A percentile compares a stretch with the other conserved stretches of the same genome.
Evolutionary conservation across 1,140 invertebrate genomes (phyloP).

Genomic region (Hetaerina americana): DNA sequence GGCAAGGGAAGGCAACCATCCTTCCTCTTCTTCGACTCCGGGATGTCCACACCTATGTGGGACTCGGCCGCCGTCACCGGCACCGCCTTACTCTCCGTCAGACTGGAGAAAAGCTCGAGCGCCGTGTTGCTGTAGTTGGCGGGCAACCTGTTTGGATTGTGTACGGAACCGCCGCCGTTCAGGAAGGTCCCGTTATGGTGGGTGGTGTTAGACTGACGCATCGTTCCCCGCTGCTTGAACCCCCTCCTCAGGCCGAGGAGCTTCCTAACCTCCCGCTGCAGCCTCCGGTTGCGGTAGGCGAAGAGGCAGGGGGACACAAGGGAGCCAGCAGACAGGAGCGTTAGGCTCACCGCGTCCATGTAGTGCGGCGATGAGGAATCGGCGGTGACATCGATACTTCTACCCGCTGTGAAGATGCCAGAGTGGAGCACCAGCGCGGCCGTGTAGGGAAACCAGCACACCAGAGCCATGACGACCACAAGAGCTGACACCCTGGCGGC

Average conservation of each 20-base stretch:
- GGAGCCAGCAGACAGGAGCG: slow-evolving; percentile 50
- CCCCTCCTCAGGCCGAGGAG: slow-evolving; percentile 13
- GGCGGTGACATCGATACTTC: slow-evolving; percentile 25
- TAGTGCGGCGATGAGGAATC: slow-evolving; percentile 25
- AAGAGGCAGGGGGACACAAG: slow-evolving; percentile 63
- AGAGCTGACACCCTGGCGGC: slow-evolving; percentile 64
- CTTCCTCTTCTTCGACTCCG: neutral
- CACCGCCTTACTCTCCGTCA: slow-evolving; percentile 2
- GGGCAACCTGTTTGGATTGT: slow-evolving; percentile 24
- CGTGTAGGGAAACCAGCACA: slow-evolving; percentile 55
- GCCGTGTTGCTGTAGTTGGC: slow-evolving; percentile 14
- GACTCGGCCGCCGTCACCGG: slow-evolving; percentile 2
- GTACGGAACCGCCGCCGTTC: slow-evolving; percentile 24
- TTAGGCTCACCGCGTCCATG: slow-evolving; percentile 39
- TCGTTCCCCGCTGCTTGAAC: slow-evolving; percentile 20
- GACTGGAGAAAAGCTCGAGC: slow-evolving; percentile 10
- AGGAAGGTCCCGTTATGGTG: slow-evolving; percentile 25
- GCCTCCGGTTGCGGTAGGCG: slow-evolving; percentile 58
- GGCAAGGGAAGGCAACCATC: slow-evolving; percentile 5
- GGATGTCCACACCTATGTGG: neutral
- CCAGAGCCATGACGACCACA: slow-evolving; percentile 53
- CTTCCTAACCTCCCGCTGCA: slow-evolving; percentile 47
- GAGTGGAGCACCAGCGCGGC: slow-evolving; percentile 34
- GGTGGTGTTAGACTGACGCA: slow-evolving; percentile 20
- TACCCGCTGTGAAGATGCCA: slow-evolving; percentile 24